Base-by-base conservation (phyloP, 2,797 vertebrate species). In the Urosaurus nigricauda region DNA sequence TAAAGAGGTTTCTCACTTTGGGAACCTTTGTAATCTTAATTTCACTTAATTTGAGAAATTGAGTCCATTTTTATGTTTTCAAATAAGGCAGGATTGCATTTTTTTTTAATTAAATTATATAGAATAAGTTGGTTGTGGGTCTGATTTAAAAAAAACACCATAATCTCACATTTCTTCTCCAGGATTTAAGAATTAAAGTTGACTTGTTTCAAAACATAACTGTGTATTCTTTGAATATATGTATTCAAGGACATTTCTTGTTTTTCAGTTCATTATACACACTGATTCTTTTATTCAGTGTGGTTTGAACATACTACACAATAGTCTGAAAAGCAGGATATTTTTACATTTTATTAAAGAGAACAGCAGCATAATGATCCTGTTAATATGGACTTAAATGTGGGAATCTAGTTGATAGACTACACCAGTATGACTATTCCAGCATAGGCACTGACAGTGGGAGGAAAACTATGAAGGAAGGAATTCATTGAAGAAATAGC, bases 291-390 rank as follows among this genome's bases (percentile, higher is more conserved):
- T 16, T 63, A 16, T 53, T 56, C 81, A 68, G 26, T 79, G 37
- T 84, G 63, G 24, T 65, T 65, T 21, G 24, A 65, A 4, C 24
- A 26, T 26, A 65, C 8, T 63, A 24, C 71, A 73, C 16, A 32
- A 71, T 35, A 13, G 70, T 71, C 32, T 71, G 35, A 71, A 71
- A 58, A 83, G 63, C 40, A 80, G 4, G 84, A 8, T 40, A 58
- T n/a, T 74, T n/a, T 19, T 11, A 60, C 60, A 16, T 40, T 81
- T 53, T 58, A 60, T 47, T 75, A 63, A 85, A 89, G 47, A 85
- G 29, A 26, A 2, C 13, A 47, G 37, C 5, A 51, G 7, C 13
- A 74, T 56, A 65, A 56, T 75, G 65, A 79, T 70, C 17, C 24
- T 79, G n/a, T 16, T 70, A 47, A 13, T 81, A 58, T 40, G 2